Evolutionary conservation across 2,888 invertebrate species (phyloP), one percentile per base, ranked within the genome.

Genomic region (Rapana venosa): DNA sequence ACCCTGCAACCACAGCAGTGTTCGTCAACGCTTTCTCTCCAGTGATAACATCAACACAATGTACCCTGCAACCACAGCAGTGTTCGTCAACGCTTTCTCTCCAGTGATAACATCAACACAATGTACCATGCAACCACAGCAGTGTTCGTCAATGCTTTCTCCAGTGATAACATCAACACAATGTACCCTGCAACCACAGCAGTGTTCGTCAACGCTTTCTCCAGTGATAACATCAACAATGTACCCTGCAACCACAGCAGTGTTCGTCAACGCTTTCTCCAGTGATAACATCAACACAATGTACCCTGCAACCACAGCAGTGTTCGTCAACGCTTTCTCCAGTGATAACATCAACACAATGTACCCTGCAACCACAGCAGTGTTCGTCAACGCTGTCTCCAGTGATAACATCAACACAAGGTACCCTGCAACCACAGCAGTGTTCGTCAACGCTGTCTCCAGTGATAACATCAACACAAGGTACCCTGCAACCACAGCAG

Each of bases 41-140:
- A 13, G 8, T 58, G 58, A 13, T 15, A 58, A 13, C 11, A 15
- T 15, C 15, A 98, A 98, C 86, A 99, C 99, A 94, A 99, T 98
- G 96, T 99, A 99, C 32, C 99, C 99, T 96, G 93, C n/a, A 47
- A 47, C 2, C 47, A 47, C 47, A 2, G 47, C 66, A 66, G 66
- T 26, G 2, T 66, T 66, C 2, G 17, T 26, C 2, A 17, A 66
- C 13, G 66, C 13, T 66, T 6, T 66, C 1, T n/a, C n/a, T 66
- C n/a, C n/a, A n/a, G 66, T 66, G 66, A 22, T 66, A 8, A 8
- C 47, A 8, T 47, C 47, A 74, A 74, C n/a, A 74, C 74, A 11
- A 74, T 70, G 70, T 70, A 70, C 22, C 70, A 13, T 70, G 70
- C 5, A 70, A 13, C 26, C 70, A 13, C 70, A 58, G 58, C 11